phyloP scores from a whole-genome alignment of 2,888 invertebrate species.

The Diloba caeruleocephala region DNA sequence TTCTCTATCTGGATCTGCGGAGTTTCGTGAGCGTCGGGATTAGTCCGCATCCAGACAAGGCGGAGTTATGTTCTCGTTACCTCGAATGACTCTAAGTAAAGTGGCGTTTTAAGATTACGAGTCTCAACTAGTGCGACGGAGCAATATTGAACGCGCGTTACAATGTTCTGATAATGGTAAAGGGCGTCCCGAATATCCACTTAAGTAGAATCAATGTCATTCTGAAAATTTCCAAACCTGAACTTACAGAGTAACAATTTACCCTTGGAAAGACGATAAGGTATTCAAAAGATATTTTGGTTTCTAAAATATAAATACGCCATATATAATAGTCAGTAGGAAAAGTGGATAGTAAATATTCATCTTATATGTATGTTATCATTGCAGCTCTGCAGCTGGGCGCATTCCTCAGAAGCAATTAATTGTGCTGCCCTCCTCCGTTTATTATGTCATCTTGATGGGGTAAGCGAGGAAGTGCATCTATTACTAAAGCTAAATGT shows the following conservation, averaged over 20 bases:
- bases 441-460: constrained; percentile 80
- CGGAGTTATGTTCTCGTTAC: constrained; percentile 84
- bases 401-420: constrained; percentile 78
- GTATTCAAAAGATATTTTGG: background rate
- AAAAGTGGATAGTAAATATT: constrained; percentile 54
- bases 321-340: constrained; percentile 2
- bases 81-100: constrained; percentile 76
- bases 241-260: constrained; percentile 1
- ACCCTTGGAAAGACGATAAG: constrained; percentile 6
- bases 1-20: constrained; percentile 80
- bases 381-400: constrained; percentile 76
- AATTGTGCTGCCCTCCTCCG: constrained; percentile 74
- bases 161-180: constrained; percentile 63
- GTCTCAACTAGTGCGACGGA: constrained; percentile 57
- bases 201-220: constrained; percentile 32
- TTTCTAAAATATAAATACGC: background rate
- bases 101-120: constrained; percentile 68
- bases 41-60: constrained; percentile 79
- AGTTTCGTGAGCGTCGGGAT: constrained; percentile 81
- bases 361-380: constrained; percentile 74
- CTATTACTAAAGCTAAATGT: constrained; percentile 58
- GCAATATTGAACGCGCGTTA: constrained; percentile 63
- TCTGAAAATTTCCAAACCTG: constrained; percentile 22
- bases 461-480: constrained; percentile 60
- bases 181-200: constrained; percentile 37